Conservation (phyloP, 1,140 invertebrate genomes). For the Solenopsis invicta region DNA sequence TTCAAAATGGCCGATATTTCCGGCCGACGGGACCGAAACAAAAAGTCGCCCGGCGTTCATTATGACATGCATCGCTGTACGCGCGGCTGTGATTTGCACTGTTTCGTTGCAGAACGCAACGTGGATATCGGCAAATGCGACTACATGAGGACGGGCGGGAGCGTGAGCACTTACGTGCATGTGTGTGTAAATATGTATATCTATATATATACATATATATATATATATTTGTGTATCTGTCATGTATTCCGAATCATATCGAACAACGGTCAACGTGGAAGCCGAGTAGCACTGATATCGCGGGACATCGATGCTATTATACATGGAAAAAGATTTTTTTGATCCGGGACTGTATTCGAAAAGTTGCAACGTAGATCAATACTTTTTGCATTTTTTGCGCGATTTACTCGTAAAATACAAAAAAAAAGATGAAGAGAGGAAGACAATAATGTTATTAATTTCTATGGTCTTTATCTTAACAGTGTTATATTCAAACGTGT, state of each 20-base stretch:
- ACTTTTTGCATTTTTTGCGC: background rate
- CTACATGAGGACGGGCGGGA: constrained; percentile 28
- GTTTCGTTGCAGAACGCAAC: constrained; percentile 83
- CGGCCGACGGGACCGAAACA: constrained; percentile 87
- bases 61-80: constrained; percentile 87
- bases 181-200: background rate
- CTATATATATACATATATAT: background rate
- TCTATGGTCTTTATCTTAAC: background rate
- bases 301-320: constrained; percentile 12
- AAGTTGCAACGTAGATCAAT: background rate
- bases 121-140: constrained; percentile 72
- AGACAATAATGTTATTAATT: background rate
- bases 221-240: constrained; percentile 13
- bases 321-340: background rate
- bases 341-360: background rate
- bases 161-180: background rate
- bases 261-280: constrained; percentile 39
- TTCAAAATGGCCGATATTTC: constrained; percentile 88
- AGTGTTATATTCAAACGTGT: background rate
- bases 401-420: background rate
- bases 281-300: constrained; percentile 29
- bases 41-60: constrained; percentile 86
- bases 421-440: background rate
- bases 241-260: constrained; percentile 41
- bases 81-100: constrained; percentile 86